These are phyloP conservation scores for Fulmarus glacialis DNA, from an alignment of 2,113 vertebrate species.

Conservation along the genomic window DNA sequence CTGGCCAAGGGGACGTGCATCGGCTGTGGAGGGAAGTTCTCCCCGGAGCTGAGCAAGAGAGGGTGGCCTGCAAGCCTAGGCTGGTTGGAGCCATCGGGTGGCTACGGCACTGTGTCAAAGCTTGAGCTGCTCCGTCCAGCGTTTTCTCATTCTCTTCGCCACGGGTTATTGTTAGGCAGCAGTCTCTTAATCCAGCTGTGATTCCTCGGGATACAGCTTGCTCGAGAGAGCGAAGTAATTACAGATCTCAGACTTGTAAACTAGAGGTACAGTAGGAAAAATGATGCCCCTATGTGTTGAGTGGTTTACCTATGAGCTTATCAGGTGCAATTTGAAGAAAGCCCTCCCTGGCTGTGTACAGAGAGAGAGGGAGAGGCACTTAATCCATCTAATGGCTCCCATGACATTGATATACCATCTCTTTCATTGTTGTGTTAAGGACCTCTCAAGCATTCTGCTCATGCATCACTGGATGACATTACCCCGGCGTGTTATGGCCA, in stretches of 20 bases:
- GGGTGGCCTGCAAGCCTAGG: not conserved
- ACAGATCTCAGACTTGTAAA: not conserved
- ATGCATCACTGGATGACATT: not conserved
- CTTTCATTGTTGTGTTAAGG: not conserved
- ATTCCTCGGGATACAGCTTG: not conserved
- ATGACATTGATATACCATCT: not conserved
- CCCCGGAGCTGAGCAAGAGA: not conserved
- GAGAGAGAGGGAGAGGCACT: not conserved
- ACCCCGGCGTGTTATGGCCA: not conserved
- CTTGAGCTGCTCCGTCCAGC: not conserved
- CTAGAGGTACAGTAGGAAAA: not conserved
- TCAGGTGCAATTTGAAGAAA: not conserved
- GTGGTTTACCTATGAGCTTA: not conserved
- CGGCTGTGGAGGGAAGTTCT: accelerated
- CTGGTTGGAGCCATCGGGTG: not conserved
- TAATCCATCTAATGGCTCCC: not conserved
- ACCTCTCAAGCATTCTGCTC: not conserved
- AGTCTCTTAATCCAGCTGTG: not conserved
- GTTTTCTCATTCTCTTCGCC: not conserved
- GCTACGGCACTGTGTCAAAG: not conserved
- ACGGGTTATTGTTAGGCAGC: not conserved
- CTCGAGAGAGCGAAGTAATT: not conserved
- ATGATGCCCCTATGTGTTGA: not conserved
- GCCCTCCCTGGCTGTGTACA: not conserved
- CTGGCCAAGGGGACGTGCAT: not conserved